A percentile compares a stretch with the other conserved stretches of the same genome.
phyloP scores from a whole-genome alignment of 2,888 invertebrate species.

The Gonocerus acuteangulatus region DNA sequence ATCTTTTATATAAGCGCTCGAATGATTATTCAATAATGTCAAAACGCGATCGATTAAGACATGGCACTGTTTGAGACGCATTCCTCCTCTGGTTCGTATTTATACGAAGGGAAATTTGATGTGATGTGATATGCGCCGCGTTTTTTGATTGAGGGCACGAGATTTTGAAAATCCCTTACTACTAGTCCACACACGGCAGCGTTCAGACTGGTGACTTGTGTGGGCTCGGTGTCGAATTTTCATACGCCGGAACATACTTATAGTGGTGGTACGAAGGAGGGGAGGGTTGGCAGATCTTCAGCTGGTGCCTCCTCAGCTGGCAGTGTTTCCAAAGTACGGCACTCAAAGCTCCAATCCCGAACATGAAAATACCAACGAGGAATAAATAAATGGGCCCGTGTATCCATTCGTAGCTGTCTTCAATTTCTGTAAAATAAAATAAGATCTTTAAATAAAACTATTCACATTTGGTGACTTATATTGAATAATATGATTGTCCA shows the following conservation, averaged over 20 bases:
- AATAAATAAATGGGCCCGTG: conserved; percentile 10
- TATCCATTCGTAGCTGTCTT: conserved; percentile 7
- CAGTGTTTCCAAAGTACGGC: conserved; percentile 30
- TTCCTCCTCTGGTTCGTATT: conserved; percentile 11
- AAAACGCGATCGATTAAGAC: background rate
- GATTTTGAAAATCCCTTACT: background rate
- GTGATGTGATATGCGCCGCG: conserved; percentile 21
- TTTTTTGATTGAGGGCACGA: conserved; percentile 5
- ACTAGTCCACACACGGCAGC: background rate
- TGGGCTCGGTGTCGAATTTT: conserved; percentile 27
- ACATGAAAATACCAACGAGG: conserved; percentile 24
- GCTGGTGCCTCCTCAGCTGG: conserved; percentile 34
- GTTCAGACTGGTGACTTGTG: conserved; percentile 29
- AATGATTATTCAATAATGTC: conserved; percentile 13
- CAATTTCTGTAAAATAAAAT: conserved; percentile 12
- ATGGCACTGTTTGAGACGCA: conserved; percentile 17
- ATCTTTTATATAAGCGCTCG: conserved; percentile 4
- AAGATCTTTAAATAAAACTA: no score
- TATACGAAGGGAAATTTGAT: conserved; percentile 20
- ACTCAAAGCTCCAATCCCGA: conserved; percentile 10
- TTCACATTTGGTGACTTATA: no score
- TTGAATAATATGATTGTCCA: no score
- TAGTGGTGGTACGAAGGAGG: conserved; percentile 39
- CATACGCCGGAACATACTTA: conserved; percentile 38
- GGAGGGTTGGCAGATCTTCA: conserved; percentile 37